Evolutionary conservation across 2,888 invertebrate genomes (phyloP).

Genomic region (Drosophila histrio): DNA sequence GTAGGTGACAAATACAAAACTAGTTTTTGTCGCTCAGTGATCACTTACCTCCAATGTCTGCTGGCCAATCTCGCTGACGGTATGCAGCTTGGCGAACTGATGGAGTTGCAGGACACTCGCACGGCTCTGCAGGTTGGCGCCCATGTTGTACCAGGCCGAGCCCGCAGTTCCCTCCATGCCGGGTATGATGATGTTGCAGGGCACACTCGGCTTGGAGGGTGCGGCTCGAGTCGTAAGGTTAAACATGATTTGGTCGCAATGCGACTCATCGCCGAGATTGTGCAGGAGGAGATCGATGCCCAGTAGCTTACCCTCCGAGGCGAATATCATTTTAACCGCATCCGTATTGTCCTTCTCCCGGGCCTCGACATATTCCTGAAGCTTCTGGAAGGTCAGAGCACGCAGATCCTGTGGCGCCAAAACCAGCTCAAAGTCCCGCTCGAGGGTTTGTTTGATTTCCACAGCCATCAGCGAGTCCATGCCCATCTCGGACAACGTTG

Average conservation of each 20-base stretch:
- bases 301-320: conserved; percentile 72
- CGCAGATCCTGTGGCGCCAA: conserved; percentile 94
- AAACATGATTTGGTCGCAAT: conserved; percentile 85
- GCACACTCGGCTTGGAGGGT: conserved; percentile 57
- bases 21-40: no score
- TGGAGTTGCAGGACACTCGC: conserved; percentile 80
- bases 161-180: conserved; percentile 89
- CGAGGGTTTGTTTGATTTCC: conserved; percentile 96
- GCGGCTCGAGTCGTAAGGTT: conserved; percentile 85
- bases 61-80: conserved; percentile 73
- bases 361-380: conserved; percentile 81
- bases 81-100: conserved; percentile 68
- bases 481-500: conserved; percentile 94
- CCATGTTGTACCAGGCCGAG: conserved; percentile 82
- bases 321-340: conserved; percentile 79
- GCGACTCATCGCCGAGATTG: conserved; percentile 87
- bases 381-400: conserved; percentile 88
- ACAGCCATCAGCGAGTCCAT: conserved; percentile 99
- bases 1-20: no score
- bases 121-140: conserved; percentile 63
- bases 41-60: conserved; percentile 75
- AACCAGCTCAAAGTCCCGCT: conserved; percentile 94
- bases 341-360: conserved; percentile 72
- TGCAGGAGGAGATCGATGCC: conserved; percentile 87
- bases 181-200: conserved; percentile 85